Base-by-base conservation (phyloP, 2,113 vertebrate species). In the Lagopus leucura region DNA sequence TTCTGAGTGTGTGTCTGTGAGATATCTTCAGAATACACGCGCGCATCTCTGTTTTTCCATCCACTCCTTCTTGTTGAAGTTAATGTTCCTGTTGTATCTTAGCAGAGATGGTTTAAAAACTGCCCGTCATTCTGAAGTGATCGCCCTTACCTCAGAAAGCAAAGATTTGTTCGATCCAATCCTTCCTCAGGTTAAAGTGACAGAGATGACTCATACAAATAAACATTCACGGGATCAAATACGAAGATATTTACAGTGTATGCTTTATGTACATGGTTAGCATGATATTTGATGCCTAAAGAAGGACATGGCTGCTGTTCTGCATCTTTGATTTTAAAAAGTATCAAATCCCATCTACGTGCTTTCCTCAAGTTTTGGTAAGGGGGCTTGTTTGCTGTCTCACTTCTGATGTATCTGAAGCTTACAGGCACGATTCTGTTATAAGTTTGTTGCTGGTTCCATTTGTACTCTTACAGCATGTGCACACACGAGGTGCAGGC, bases 161-260 rank as follows among this genome's bases (percentile, higher is more conserved):
- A 92, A 92, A 73, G 48, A 8, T 70, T 89, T 85, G 34, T 67
- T 92, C 70, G 58, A 82, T 65, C 66, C 55, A 71, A 1, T n/a
- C 36, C 76, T 93, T 74, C 17, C 43, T 90, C 66, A 60, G 75
- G 76, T 94, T 96, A 93, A 96, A 88, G 80, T 89, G 75, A 48
- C 55, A 34, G 38, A 52, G 48, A 88, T 94, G 91, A 93, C 86
- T 94, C 91, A 93, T 69, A 80, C 70, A 64, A 93, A 80, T 81
- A 94, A 94, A 91, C 73, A 86, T 85, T 91, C 6, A 20, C 76
- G 55, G 73, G 83, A 92, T 96, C 67, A 80, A 94, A 89, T 91
- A 86, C 64, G 75, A 28, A 80, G 88, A 87, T 96, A 85, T 91
- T 95, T 96, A 80, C 89, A 94, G 86, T 92, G 42, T 84, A 32